These are phyloP conservation scores for Drosophila aff. DNA, from an alignment of 1,140 invertebrate species.

Conservation along the genomic window DNA sequence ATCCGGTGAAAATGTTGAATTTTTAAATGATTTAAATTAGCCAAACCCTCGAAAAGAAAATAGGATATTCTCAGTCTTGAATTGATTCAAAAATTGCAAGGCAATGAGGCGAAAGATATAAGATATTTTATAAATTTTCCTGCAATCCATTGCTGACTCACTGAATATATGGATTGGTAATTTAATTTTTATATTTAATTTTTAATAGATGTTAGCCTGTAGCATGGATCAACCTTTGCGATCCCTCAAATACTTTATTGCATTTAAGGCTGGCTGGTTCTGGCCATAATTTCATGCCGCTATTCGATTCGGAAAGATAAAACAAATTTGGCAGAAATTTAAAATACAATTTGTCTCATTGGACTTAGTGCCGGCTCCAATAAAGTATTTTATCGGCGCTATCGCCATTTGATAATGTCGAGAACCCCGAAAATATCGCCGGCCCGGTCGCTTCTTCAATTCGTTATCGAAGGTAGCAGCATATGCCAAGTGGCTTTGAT, in stretches of 20 bases:
- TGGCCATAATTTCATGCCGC: conserved; percentile 19
- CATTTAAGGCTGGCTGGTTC: neutral
- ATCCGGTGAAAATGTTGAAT: conserved; percentile 9
- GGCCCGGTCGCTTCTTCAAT: conserved; percentile 48
- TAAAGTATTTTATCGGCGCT: conserved; percentile 72
- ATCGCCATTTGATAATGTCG: conserved; percentile 66
- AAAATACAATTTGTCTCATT: conserved; percentile 75
- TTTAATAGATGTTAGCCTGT: conserved; percentile 14
- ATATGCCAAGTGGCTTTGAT: conserved; percentile 61
- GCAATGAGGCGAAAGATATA: conserved; percentile 1
- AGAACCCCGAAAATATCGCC: conserved; percentile 28
- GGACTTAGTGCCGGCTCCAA: conserved; percentile 55
- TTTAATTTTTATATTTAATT: neutral
- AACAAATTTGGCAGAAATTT: conserved; percentile 47
- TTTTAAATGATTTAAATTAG: conserved; percentile 30
- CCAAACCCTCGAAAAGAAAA: conserved; percentile 15
- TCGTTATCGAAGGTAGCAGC: conserved; percentile 43
- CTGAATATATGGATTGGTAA: no score
- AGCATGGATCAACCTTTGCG: neutral
- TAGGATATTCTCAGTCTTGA: conserved; percentile 3
- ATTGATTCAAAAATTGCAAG: conserved; percentile 6
- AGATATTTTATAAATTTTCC: neutral
- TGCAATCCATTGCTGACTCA: conserved; percentile 14
- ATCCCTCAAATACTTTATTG: conserved; percentile 13
- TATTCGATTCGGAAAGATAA: conserved; percentile 34